Evolutionary conservation across 92 coral and sea anemone species (phyloP).

Genomic region (Metridium senile): DNA sequence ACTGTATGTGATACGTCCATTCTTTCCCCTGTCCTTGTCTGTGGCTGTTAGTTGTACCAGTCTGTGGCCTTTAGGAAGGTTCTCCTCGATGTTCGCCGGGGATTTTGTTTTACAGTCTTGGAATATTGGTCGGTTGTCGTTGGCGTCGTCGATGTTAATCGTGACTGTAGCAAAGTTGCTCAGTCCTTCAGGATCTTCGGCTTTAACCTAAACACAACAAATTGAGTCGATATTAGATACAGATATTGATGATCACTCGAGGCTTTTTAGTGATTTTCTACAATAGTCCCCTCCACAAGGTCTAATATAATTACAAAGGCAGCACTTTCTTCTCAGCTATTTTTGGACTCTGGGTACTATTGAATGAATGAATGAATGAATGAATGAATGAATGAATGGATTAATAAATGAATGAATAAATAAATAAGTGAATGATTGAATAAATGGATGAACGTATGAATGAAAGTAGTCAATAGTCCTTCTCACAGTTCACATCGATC

Average conservation of each 20-base stretch:
- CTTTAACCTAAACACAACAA: constrained; percentile 33
- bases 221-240: neutral
- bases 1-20: constrained; percentile 69
- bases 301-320: no score
- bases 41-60: constrained; percentile 62
- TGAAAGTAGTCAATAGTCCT: no score
- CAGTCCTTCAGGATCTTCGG: constrained; percentile 31
- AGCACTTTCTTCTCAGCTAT: no score
- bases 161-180: constrained; percentile 35
- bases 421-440: no score
- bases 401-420: no score
- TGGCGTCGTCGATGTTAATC: constrained; percentile 52
- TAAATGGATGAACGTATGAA: no score
- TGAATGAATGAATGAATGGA: neutral
- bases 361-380: neutral
- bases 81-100: constrained; percentile 60
- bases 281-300: no score
- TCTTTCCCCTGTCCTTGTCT: constrained; percentile 62
- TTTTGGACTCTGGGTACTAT: no score
- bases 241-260: no score
- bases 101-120: constrained; percentile 48
- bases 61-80: constrained; percentile 59
- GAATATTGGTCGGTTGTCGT: constrained; percentile 60
- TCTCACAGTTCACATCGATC: no score
- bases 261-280: no score